Percentiles rank a stretch among this genome's conserved stretches.
Evolutionary conservation across 2,113 vertebrate genomes (phyloP).

Genomic region (Rhodinocichla rosea): DNA sequence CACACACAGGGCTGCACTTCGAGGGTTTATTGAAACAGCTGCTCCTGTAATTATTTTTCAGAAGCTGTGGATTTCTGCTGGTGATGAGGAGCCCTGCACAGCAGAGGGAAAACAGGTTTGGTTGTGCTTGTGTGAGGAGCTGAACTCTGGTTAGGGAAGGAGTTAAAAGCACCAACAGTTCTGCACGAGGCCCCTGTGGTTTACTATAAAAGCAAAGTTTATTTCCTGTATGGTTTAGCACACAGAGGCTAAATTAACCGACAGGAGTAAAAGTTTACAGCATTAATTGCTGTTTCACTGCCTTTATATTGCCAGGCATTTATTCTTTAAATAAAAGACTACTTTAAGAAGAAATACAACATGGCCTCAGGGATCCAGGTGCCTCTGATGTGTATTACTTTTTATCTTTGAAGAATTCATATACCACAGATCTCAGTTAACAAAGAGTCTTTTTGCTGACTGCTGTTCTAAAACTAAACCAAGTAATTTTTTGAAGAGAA

Average conservation of each 20-base stretch:
- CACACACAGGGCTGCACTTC: background rate
- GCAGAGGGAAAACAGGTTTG: background rate
- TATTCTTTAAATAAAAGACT: background rate
- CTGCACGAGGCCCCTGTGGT: background rate
- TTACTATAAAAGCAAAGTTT: background rate
- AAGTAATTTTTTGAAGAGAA: background rate
- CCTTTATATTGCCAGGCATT: background rate
- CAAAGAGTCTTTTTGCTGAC: background rate
- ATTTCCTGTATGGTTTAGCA: slow-evolving; percentile 11
- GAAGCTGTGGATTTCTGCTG: background rate
- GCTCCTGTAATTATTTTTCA: background rate
- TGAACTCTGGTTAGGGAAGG: background rate
- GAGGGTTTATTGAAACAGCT: background rate
- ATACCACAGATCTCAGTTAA: background rate
- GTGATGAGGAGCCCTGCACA: background rate
- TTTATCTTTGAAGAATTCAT: background rate
- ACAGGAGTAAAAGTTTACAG: slow-evolving; percentile 1
- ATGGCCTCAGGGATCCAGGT: background rate
- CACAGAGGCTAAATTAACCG: background rate
- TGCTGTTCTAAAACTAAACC: background rate
- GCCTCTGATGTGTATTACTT: background rate
- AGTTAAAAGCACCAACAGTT: background rate
- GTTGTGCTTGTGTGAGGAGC: background rate
- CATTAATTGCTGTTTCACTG: slow-evolving; percentile 11
- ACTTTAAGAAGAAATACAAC: background rate